Evolutionary conservation across 2,888 invertebrate species (phyloP).

Genomic region (Coenonympha glycerion): DNA sequence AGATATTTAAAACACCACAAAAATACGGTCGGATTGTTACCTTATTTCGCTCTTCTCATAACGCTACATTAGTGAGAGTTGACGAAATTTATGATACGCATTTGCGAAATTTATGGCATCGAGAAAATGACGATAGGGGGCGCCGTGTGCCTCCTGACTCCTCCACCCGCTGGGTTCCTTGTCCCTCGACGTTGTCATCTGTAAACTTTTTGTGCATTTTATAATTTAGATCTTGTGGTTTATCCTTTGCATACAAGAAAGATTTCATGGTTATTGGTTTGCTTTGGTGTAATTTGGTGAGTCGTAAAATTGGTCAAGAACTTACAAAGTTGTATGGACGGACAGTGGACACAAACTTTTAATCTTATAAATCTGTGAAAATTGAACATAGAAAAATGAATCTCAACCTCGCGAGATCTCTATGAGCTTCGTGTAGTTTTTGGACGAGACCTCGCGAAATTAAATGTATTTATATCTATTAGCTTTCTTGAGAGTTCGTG

Average conservation of each 20-base stretch:
- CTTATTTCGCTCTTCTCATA: constrained; percentile 36
- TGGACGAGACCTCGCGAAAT: too few relatives aligned
- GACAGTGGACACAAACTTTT: too few relatives aligned
- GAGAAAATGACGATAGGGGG: constrained; percentile 36
- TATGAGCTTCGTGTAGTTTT: too few relatives aligned
- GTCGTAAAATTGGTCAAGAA: too few relatives aligned
- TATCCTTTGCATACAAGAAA: too few relatives aligned
- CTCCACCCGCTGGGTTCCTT: constrained; percentile 14
- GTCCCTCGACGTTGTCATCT: constrained; percentile 26
- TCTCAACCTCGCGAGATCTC: too few relatives aligned
- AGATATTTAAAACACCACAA: constrained; percentile 18
- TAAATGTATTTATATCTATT: too few relatives aligned
- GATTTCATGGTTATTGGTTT: too few relatives aligned
- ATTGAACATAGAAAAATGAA: too few relatives aligned
- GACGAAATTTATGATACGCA: constrained; percentile 61
- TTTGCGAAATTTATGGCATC: constrained; percentile 58
- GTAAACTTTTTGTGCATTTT: constrained; percentile 10
- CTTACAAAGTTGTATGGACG: too few relatives aligned
- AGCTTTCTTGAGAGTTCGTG: too few relatives aligned
- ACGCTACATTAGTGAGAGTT: constrained; percentile 55
- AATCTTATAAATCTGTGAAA: too few relatives aligned
- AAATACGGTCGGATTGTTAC: constrained; percentile 22
- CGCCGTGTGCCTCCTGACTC: constrained; percentile 10
- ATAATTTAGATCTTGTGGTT: neutral
- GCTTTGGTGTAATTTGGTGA: neutral